Percentiles rank a stretch among this genome's conserved stretches.
These are phyloP conservation scores for Eurois occulta DNA, from an alignment of 2,888 invertebrate genomes.

Conservation along the genomic window DNA sequence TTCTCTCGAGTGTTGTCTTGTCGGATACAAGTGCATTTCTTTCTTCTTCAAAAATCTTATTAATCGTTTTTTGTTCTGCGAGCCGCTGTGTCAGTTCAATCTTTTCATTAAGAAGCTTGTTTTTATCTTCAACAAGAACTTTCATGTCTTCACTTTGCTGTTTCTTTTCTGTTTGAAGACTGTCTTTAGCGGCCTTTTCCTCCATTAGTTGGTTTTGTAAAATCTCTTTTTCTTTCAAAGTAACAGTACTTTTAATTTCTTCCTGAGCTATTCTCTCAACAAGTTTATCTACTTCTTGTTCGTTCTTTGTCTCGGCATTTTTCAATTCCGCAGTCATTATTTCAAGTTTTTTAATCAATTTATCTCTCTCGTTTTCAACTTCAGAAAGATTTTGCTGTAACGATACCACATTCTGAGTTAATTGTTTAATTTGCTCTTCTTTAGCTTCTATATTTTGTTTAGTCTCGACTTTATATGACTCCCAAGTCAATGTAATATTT, in stretches of 20 bases:
- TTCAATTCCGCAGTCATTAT: conserved; percentile 37
- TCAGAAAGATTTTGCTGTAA: conserved; percentile 56
- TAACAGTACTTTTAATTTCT: conserved; percentile 42
- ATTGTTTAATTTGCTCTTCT: conserved; percentile 65
- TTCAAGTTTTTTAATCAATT: conserved; percentile 46
- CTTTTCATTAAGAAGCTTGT: conserved; percentile 64
- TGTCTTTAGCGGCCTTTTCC: conserved; percentile 60
- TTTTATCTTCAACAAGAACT: conserved; percentile 65
- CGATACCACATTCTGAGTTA: conserved; percentile 55
- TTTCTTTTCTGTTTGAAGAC: conserved; percentile 64
- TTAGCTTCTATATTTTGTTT: conserved; percentile 67
- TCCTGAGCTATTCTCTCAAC: conserved; percentile 40
- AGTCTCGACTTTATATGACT: conserved; percentile 71
- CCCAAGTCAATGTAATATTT: conserved; percentile 70
- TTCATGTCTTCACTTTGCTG: conserved; percentile 60
- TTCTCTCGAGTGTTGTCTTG: conserved; percentile 56
- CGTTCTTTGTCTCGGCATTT: conserved; percentile 39
- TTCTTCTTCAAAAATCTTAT: conserved; percentile 68
- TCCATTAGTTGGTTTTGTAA: conserved; percentile 53
- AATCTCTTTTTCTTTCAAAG: conserved; percentile 56
- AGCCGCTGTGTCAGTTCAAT: conserved; percentile 55
- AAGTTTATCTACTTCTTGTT: conserved; percentile 47
- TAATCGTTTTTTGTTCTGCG: conserved; percentile 66
- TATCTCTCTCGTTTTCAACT: conserved; percentile 49
- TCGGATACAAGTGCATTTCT: conserved; percentile 54